phyloP scores from a whole-genome alignment of 2,113 vertebrate genomes.

The Ptychochromis oligacanthus region DNA sequence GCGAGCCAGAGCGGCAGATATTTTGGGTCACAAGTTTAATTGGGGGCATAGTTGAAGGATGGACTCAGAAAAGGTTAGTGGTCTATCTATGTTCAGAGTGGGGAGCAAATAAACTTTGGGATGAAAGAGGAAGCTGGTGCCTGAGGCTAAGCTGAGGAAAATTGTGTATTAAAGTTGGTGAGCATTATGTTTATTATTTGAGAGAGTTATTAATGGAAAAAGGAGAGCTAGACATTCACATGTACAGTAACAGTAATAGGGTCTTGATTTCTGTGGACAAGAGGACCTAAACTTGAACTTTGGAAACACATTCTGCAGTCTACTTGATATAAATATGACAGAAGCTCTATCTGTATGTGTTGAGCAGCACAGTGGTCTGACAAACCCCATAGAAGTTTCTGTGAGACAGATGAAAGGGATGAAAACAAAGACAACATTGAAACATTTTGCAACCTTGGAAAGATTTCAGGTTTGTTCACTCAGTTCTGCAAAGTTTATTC shows the following conservation, averaged over 20 bases:
- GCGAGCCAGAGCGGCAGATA: background rate
- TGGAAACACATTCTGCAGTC: background rate
- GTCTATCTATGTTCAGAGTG: slow-evolving; percentile 8
- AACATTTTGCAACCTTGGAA: background rate
- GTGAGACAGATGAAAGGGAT: background rate
- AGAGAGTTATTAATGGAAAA: background rate
- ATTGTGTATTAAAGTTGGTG: background rate
- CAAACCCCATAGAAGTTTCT: background rate
- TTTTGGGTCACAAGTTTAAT: slow-evolving; percentile 58
- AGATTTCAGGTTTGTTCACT: background rate
- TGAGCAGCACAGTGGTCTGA: background rate
- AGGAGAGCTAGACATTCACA: background rate
- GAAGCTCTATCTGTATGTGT: background rate
- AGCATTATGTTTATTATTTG: background rate
- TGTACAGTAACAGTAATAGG: background rate
- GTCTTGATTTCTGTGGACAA: background rate
- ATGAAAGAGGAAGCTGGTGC: background rate
- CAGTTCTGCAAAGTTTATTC: background rate
- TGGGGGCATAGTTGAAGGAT: slow-evolving; percentile 39
- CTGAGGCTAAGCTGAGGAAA: background rate
- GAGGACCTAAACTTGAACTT: background rate
- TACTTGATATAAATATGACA: background rate
- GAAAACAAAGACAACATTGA: background rate
- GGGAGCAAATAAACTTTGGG: background rate
- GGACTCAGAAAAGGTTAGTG: slow-evolving; percentile 29